Conservation (phyloP, 2,113 vertebrate genomes). For the Ammodytes marinus region DNA sequence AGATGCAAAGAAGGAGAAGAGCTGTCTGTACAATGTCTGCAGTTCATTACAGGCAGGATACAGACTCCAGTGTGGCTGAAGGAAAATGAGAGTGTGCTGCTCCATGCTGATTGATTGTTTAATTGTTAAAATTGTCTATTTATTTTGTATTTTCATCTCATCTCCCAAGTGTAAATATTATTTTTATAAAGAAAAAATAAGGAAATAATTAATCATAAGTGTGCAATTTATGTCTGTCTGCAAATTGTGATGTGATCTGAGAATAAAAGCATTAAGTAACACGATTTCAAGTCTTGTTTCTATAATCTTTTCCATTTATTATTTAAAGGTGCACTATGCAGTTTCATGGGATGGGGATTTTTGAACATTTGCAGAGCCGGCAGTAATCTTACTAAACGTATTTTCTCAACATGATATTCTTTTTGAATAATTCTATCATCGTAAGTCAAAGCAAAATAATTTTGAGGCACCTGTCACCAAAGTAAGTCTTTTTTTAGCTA, state of each 20-base stretch:
- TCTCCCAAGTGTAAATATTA: constrained; percentile 73
- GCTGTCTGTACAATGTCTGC: not conserved
- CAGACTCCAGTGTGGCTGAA: constrained; percentile 10
- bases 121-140: constrained; percentile 75
- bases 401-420: too few relatives aligned
- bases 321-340: not conserved
- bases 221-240: constrained; percentile 72
- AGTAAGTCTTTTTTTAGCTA: too few relatives aligned
- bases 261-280: constrained; percentile 64
- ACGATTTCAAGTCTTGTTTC: not conserved
- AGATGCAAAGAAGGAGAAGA: not conserved
- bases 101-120: constrained; percentile 30
- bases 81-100: constrained; percentile 23
- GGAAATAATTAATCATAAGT: constrained; percentile 44
- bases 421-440: too few relatives aligned
- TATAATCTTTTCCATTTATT: not conserved
- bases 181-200: constrained; percentile 80
- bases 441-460: too few relatives aligned
- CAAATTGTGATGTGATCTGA: constrained; percentile 67
- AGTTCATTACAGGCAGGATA: constrained; percentile 11
- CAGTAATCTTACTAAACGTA: too few relatives aligned
- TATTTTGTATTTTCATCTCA: constrained; percentile 80
- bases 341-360: too few relatives aligned
- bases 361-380: too few relatives aligned
- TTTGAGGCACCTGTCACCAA: too few relatives aligned